These are phyloP conservation scores for Apoda limacodes DNA, from an alignment of 2,888 invertebrate species.

Conservation along the genomic window DNA sequence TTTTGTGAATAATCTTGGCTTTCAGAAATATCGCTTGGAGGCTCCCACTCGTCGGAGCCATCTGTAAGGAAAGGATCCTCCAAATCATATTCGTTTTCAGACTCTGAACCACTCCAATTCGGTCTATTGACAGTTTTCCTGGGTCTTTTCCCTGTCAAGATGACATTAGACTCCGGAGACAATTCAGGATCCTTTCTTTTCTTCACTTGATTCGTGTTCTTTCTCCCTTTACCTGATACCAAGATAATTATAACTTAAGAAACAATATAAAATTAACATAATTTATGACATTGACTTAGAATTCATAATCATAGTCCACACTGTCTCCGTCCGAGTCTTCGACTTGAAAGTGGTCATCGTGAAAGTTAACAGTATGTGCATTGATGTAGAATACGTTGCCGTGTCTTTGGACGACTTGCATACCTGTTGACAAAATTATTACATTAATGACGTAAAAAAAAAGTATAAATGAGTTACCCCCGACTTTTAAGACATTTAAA, in stretches of 20 bases:
- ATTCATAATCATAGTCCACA: constrained; percentile 59
- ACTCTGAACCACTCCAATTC: constrained; percentile 32
- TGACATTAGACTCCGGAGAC: constrained; percentile 9
- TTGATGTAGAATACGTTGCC: constrained; percentile 52
- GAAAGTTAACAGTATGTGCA: constrained; percentile 50
- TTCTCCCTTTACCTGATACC: no score
- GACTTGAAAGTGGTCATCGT: constrained; percentile 44
- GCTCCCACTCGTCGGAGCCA: constrained; percentile 62
- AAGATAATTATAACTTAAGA: neutral
- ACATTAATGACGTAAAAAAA: no score
- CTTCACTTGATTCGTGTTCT: no score
- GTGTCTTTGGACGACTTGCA: constrained; percentile 38
- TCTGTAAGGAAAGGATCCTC: constrained; percentile 62
- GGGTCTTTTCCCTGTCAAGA: constrained; percentile 32
- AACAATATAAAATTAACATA: constrained; percentile 4
- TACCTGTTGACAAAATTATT: constrained; percentile 45
- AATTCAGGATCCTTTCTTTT: no score
- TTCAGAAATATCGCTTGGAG: constrained; percentile 30
- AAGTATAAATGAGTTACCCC: no score
- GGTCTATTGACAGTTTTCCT: constrained; percentile 29
- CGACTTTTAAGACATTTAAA: no score
- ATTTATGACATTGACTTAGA: constrained; percentile 25
- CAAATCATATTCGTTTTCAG: constrained; percentile 23
- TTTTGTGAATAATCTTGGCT: constrained; percentile 28
- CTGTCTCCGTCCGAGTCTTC: constrained; percentile 54